Base-by-base conservation (phyloP, 2,113 vertebrate species). In the Acanthochromis polyacanthus region DNA sequence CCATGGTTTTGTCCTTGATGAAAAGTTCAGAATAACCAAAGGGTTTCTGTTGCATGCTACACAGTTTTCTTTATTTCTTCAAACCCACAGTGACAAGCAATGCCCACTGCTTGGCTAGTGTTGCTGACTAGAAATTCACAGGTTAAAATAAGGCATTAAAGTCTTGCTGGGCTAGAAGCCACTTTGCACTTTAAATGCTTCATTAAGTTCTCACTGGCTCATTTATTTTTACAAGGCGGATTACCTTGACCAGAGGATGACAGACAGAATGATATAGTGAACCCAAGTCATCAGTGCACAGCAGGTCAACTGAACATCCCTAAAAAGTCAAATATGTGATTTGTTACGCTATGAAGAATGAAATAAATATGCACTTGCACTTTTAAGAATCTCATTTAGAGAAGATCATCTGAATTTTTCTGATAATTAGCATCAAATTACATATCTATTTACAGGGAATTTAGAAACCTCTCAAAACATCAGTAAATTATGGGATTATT, bases 141-240 rank as follows among this genome's bases (percentile, higher is more conserved):
- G 66, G 71, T 80, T 51, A 55, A 58, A 61, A 76, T 68, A 57
- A 57, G 72, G 56, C 51, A 65, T 74, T 81, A 50, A 67, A 56
- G 43, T 50, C 22, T 19, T 55, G 56, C 74, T 52, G 58, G 56
- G 61, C 53, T 48, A 53, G 63, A 77, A 43, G 70, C 77, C 57
- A 57, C 65, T 72, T 67, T 74, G 48, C 70, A 53, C 30, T 64
- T 74, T 71, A 43, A 53, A 32, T 60, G 78, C 69, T 68, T 73
- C 68, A 51, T 71, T 76, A 72, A 11, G 55, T 66, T 71, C 50
- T 40, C 60, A 51, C 10, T 63, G 56, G 56, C 51, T 79, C 65
- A 82, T 77, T 80, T 80, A 38, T 25, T 75, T 73, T 79, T 78
- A 74, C 46, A 60, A 65, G 68, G 59, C 68, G 82, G 59, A 66